Evolutionary conservation across 2,797 vertebrate genomes (phyloP).

Genomic region (Coracias cyanogaster): DNA sequence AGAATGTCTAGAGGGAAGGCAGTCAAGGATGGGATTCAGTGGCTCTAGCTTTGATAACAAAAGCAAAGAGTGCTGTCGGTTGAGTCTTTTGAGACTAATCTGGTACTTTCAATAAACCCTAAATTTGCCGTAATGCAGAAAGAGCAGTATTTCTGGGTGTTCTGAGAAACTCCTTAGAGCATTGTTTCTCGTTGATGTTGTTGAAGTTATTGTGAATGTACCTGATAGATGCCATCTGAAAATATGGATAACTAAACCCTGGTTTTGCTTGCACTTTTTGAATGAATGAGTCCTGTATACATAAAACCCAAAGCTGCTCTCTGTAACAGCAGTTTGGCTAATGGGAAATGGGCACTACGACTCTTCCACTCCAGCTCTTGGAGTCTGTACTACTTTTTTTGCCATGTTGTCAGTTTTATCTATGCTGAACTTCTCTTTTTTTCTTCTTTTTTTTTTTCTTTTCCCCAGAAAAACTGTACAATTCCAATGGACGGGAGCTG

Average conservation of each 20-base stretch:
- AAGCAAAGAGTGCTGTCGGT: neutral
- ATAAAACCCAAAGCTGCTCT: neutral
- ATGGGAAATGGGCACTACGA: neutral
- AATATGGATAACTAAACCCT: neutral
- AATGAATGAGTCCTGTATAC: fast-evolving
- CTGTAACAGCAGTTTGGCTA: neutral
- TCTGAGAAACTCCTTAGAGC: neutral
- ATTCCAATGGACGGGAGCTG: slow-evolving; percentile 92
- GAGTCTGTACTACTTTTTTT: neutral
- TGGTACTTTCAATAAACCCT: neutral
- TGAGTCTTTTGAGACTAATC: neutral
- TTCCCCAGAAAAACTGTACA: slow-evolving; percentile 91
- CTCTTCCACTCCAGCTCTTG: neutral
- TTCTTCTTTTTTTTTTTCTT: neutral
- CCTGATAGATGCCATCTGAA: neutral
- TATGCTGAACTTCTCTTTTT: neutral
- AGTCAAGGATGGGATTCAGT: slow-evolving; percentile 62
- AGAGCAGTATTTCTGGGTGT: neutral
- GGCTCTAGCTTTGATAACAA: slow-evolving; percentile 60
- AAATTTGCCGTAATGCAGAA: neutral
- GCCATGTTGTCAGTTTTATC: neutral
- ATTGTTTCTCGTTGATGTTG: neutral
- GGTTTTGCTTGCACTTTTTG: neutral
- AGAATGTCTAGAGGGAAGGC: slow-evolving; percentile 63
- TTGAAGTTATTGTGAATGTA: neutral